Base-by-base conservation (phyloP, 2,888 invertebrate species). In the Phasia obesa region DNA sequence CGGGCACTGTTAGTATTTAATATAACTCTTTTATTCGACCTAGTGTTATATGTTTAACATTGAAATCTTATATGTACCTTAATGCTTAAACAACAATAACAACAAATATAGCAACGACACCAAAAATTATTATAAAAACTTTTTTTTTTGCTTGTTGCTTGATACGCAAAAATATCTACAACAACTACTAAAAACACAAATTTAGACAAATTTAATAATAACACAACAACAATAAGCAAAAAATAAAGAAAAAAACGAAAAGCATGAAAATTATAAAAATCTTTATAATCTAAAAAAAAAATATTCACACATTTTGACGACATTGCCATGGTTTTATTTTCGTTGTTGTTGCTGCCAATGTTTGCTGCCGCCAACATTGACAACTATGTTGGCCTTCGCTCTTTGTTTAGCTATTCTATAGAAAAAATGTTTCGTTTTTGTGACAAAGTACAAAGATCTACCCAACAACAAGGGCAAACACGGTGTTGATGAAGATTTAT, bases 371-470 rank as follows among this genome's bases (percentile, higher is more conserved):
- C 38, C 38, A 47, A 42, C 53, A 27, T 19, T 78, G 82, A 74
- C 78, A 82, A 53, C 64, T n/a, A 44, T 59, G 44, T 38, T 74
- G 74, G 69, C 78, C 78, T 78, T 82, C 74, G 64, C 51, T 74
- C 55, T 62, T 47, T 31, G 74, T 74, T 59, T 53, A 70, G 51
- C 21, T 47, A 55, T 71, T 64, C 59, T 57, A 70, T 64, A 53
- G 27, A 64, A 78, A 73, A 75, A 38, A 19, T 35, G 15, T 21
- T 69, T 53, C 25, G 51, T 59, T 25, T 53, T 62, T 49, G 21
- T 57, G 27, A 60, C 38, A 47, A 70, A 35, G 11, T 0, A 57
- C 31, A 47, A 47, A 19, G 15, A 70, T 19, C 15, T 25, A 35
- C 2, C 44, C 15, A 53, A 59, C 38, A 67, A 38, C 35, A 55